Evolutionary conservation across 2,797 vertebrate genomes (phyloP), one percentile per base, ranked within the genome.

Genomic region (Takifugu ocellatus): DNA sequence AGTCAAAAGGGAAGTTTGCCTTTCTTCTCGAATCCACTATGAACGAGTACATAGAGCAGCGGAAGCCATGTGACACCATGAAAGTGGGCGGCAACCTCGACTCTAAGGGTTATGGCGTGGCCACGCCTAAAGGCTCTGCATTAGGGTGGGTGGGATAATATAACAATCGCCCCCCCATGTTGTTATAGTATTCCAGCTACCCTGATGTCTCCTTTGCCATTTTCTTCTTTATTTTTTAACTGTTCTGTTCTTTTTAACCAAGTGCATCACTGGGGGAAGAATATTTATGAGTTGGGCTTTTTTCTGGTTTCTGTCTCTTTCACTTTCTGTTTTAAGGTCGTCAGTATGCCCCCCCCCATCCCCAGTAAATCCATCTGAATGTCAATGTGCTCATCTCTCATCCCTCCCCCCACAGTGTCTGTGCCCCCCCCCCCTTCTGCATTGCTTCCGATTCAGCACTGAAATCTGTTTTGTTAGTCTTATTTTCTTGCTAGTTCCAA

Each of bases 71-170:
- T 21, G 97, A 99, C 91, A 99, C 97, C 85, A 96, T 98, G 96
- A 98, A 98, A 96, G 96, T 98, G 63, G 96, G 96, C 89, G 96
- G 96, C 83, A 99, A 99, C 94, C 94, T 99, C 90, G 97, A 99
- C 92, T 99, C 97, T 86, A 99, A 99, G 89, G 97, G 96, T 89
- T 99, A 99, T 83, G 97, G 97, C 77, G 96, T 99, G 92, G 97
- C 96, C 81, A 99, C 97, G 66, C 97, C 97, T 69, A 99, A 99
- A 95, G 96, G 97, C 93, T 98, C 97, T 88, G 94, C 95, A 96
- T 98, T 99, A 97, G 91, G 97, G 97, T 99, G 95, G 96, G 96
- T 98, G 95, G 96, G 94, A 96, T 98, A 96, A 92, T 94, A 96
- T 98, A 97, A 98, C 95, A 97, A 97, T 96, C 88, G 92, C 88